Evolutionary conservation across 2,888 invertebrate species (phyloP).

Genomic region (Brenthis ino): DNA sequence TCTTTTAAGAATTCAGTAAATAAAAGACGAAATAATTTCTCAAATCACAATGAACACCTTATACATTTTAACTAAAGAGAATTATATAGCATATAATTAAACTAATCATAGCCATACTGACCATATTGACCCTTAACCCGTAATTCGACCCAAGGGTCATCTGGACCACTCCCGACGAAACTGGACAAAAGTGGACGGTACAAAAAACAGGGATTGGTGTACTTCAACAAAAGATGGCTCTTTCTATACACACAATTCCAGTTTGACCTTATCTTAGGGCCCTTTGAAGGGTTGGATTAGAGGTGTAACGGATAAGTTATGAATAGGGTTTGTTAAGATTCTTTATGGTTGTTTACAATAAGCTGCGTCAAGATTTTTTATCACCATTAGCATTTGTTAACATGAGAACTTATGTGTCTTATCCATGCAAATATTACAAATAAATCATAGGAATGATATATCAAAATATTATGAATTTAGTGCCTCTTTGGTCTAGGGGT

Average conservation of each 20-base stretch:
- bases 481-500: too few species aligned
- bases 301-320: constrained; percentile 58
- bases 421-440: background rate
- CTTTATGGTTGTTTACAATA: constrained; percentile 36
- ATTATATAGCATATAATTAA: constrained; percentile 43
- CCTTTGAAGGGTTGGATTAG: constrained; percentile 60
- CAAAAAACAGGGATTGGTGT: constrained; percentile 71
- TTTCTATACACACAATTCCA: constrained; percentile 53
- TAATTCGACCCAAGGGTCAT: constrained; percentile 71
- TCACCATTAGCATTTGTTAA: constrained; percentile 5
- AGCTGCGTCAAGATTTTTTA: constrained; percentile 31
- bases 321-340: constrained; percentile 34
- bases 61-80: constrained; percentile 26
- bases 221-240: constrained; percentile 65
- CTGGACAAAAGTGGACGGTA: constrained; percentile 60
- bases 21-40: background rate
- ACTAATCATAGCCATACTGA: constrained; percentile 36
- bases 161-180: constrained; percentile 69
- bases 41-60: background rate
- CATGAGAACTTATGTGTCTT: background rate
- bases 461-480: too few species aligned
- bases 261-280: constrained; percentile 57
- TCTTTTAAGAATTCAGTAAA: background rate
- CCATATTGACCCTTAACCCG: constrained; percentile 49
- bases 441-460: background rate